Percentiles rank a stretch among this genome's conserved stretches.
phyloP scores from a whole-genome alignment of 2,113 vertebrate species.

The Parus major region DNA sequence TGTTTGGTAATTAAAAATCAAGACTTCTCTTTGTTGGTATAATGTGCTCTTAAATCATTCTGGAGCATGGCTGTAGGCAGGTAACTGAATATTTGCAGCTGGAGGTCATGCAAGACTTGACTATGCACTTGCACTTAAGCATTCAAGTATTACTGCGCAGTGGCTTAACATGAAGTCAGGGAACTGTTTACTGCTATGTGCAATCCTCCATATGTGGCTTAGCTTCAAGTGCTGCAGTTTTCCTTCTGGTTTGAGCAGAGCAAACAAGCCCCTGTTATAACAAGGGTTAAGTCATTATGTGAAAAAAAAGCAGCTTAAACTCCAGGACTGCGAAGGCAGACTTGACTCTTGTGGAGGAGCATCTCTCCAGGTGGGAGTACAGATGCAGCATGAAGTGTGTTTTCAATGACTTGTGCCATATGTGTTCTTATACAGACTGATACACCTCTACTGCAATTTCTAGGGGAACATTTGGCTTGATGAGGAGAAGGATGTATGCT shows the following conservation, averaged over 20 bases:
- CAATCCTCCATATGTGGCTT: not conserved
- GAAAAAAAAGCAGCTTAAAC: not conserved
- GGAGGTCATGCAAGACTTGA: slow-evolving; percentile 26
- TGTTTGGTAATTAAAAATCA: not conserved
- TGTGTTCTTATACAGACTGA: not conserved
- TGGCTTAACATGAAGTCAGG: not conserved
- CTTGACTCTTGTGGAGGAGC: not conserved
- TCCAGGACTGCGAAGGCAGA: not conserved
- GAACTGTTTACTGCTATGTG: not conserved
- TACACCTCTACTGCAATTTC: not conserved
- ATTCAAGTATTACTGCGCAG: not conserved
- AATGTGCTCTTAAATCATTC: not conserved
- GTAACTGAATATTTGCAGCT: slow-evolving; percentile 18
- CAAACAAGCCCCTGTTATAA: not conserved
- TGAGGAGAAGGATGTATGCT: not conserved
- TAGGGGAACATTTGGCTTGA: not conserved
- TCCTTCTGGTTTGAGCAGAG: not conserved
- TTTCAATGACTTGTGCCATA: not conserved
- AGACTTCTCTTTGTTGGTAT: not conserved
- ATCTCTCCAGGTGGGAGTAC: not conserved
- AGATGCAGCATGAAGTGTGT: not conserved
- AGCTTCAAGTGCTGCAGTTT: not conserved
- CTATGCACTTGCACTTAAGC: slow-evolving; percentile 24
- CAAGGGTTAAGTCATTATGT: not conserved
- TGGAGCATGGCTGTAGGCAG: not conserved